Conservation (phyloP, 2,113 vertebrate genomes). For the human (Homo sapiens) region DNA sequence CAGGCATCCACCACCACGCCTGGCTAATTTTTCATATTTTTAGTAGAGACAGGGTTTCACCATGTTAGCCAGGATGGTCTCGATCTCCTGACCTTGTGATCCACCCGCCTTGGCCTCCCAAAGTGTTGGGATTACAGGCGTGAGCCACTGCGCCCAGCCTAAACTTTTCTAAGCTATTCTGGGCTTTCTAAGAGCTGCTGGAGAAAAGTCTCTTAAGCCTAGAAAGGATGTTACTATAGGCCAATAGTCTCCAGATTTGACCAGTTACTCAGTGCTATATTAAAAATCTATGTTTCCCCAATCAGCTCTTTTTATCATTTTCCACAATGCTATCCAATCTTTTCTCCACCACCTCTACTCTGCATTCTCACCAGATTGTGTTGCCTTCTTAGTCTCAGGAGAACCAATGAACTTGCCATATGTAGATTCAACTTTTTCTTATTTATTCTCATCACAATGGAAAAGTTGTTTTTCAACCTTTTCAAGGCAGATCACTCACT, state of each 20-base stretch:
- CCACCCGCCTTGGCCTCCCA: too few relatives aligned
- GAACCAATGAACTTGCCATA: neutral
- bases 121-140: too few relatives aligned
- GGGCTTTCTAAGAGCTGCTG: neutral
- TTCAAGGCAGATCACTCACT: neutral
- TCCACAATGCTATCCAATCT: too few relatives aligned
- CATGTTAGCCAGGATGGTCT: too few relatives aligned
- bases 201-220: neutral
- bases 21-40: too few relatives aligned
- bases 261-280: too few relatives aligned
- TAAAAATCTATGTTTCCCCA: neutral
- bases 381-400: neutral
- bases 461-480: neutral
- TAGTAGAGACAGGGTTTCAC: too few relatives aligned
- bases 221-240: neutral
- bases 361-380: neutral
- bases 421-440: neutral
- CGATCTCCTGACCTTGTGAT: too few relatives aligned
- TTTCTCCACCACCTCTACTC: neutral
- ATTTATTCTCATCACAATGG: neutral
- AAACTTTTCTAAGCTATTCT: neutral
- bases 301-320: neutral
- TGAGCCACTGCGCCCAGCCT: too few relatives aligned
- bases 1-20: too few relatives aligned
- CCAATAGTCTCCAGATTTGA: neutral